Percentiles rank a stretch among this genome's conserved stretches.
Evolutionary conservation across 2,113 vertebrate genomes (phyloP).

Genomic region (Myodes glareolus): DNA sequence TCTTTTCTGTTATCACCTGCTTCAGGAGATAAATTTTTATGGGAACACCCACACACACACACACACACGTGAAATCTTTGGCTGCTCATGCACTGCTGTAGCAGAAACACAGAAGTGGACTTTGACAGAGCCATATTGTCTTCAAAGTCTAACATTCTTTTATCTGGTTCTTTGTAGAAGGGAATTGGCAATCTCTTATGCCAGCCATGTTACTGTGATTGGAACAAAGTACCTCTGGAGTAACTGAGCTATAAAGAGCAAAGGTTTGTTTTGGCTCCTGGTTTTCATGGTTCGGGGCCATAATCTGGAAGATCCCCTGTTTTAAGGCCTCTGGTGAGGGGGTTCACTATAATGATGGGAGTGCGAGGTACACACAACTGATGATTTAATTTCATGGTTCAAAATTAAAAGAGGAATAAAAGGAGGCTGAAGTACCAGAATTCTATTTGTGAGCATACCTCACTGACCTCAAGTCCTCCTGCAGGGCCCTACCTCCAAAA

Average conservation of each 20-base stretch:
- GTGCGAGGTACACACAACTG: not conserved
- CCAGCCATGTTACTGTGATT: not conserved
- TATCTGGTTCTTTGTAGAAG: not conserved
- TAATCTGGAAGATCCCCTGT: not conserved
- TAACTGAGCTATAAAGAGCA: not conserved
- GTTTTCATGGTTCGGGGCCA: not conserved
- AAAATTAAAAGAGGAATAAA: not conserved
- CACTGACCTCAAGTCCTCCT: not conserved
- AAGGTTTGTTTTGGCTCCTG: not conserved
- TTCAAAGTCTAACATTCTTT: conserved; percentile 28
- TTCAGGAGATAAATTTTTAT: not conserved
- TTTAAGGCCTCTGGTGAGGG: not conserved
- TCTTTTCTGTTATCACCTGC: not conserved
- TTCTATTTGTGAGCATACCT: not conserved
- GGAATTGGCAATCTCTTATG: not conserved
- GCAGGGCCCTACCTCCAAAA: not conserved
- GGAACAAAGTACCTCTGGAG: not conserved
- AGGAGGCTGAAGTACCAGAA: not conserved
- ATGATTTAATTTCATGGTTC: not conserved
- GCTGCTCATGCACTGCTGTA: not conserved
- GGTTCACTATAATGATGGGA: not conserved
- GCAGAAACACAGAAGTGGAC: not conserved
- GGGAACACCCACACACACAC: not conserved
- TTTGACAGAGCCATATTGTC: not conserved
- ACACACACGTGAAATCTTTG: not conserved